These are phyloP conservation scores for Rotaria socialis DNA, from an alignment of 2,888 invertebrate genomes.

Conservation along the genomic window DNA sequence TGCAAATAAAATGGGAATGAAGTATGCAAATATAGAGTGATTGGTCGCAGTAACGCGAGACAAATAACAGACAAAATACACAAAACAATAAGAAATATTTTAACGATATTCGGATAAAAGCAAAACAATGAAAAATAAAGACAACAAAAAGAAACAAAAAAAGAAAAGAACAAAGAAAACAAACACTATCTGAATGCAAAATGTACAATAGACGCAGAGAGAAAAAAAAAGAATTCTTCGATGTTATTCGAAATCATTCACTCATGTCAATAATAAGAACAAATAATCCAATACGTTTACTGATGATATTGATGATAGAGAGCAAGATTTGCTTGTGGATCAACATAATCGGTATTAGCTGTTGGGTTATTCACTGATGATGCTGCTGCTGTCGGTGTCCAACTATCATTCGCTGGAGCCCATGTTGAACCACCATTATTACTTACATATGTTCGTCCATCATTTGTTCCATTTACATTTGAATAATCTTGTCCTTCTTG, in stretches of 20 bases:
- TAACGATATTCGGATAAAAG: neutral
- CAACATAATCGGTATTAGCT: neutral
- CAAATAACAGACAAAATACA: too few species aligned
- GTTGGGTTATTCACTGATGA: neutral
- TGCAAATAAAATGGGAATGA: neutral
- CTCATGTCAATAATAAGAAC: neutral
- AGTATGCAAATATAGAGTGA: neutral
- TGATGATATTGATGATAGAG: neutral
- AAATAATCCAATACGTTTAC: neutral
- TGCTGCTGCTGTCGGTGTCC: neutral
- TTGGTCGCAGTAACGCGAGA: neutral
- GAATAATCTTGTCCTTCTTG: neutral
- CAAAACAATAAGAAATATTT: neutral
- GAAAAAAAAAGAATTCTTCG: neutral
- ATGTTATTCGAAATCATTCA: neutral
- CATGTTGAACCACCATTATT: slow-evolving; percentile 7
- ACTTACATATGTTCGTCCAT: neutral
- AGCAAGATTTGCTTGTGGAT: neutral
- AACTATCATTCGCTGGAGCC: neutral
- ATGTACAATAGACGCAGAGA: neutral
- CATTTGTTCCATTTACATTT: neutral
- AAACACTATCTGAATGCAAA: neutral
- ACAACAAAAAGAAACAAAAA: neutral
- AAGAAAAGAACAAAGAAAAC: neutral
- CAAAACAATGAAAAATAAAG: neutral